Evolutionary conservation across 2,113 vertebrate genomes (phyloP).

Genomic region (Bos taurus): DNA sequence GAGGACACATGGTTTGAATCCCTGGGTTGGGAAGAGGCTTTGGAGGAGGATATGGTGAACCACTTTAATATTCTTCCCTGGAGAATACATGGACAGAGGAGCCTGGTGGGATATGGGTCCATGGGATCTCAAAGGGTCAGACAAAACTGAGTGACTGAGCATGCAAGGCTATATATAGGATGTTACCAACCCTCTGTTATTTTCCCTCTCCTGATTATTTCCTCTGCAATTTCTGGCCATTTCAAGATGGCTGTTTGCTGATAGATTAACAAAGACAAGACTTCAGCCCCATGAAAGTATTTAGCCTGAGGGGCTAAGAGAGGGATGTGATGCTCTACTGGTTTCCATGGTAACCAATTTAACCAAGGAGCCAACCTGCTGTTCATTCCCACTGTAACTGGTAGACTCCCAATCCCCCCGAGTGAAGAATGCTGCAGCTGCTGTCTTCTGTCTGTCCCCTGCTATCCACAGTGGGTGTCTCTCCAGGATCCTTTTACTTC

Average conservation of each 20-base stretch:
- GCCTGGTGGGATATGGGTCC: rapidly evolving
- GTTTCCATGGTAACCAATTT: not conserved
- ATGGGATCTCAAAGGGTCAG: too few relatives aligned
- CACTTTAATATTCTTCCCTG: too few relatives aligned
- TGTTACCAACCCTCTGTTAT: not conserved
- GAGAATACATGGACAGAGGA: too few relatives aligned
- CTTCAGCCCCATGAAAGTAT: not conserved
- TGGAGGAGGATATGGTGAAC: too few relatives aligned
- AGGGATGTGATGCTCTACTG: not conserved
- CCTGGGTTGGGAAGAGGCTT: too few relatives aligned
- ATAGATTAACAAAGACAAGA: not conserved
- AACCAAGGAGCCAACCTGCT: not conserved
- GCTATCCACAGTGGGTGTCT: not conserved
- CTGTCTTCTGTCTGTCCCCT: not conserved
- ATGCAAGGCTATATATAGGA: too few relatives aligned
- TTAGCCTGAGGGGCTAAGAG: not conserved
- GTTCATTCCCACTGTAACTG: not conserved
- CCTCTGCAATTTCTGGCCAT: not conserved
- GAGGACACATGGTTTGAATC: too few relatives aligned
- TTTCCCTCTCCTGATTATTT: not conserved
- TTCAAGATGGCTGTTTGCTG: not conserved
- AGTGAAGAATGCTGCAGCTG: not conserved
- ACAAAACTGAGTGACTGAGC: too few relatives aligned
- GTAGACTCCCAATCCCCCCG: not conserved
- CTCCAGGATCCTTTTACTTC: not conserved